Base-by-base conservation (phyloP, 2,888 invertebrate genomes). In the Cosmopolites sordidus region DNA sequence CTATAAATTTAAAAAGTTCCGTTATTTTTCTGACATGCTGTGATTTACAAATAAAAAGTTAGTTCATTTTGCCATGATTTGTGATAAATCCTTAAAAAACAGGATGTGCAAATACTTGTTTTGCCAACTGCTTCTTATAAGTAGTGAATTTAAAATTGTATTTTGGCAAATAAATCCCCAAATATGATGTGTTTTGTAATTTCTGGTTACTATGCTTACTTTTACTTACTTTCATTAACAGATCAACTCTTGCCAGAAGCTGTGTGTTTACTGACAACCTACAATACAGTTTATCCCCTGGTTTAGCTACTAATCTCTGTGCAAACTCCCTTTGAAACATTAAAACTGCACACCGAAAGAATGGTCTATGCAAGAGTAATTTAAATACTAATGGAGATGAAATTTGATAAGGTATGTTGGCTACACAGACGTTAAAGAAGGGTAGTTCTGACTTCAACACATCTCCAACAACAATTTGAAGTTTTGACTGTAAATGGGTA, bases 301-400 rank as follows among this genome's bases (percentile, higher is more conserved):
- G 94, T 73, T 94, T 90, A 0, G 99, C 99, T 1, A 96, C 92
- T 48, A 99, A 77, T 69, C 99, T 80, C 67, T 97, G 91, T 1
- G 99, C 98, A 79, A 99, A 99, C 78, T 99, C 99, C 66, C 90
- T 83, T 77, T 99, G 99, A 70, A 99, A 97, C 98, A 99, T 99
- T 8, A 99, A 78, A 2, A 99, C 86, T 14, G 99, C 99, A 79
- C 96, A 98, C 61, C 98, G 83, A 67, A 86, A 89, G 68, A 86
- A 83, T 16, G 88, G 86, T 18, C 86, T 63, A 75, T 97, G 96
- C 3, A 95, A 77, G 16, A 99, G 77, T 40, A 99, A 75, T 75
- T 98, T 98, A 73, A 98, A 98, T 1, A 97, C 89, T 65, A 98
- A 79, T 0, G 97, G 96, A 1, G 97, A 97, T 63, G 93, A 94